A percentile compares a stretch with the other conserved stretches of the same genome.
These are phyloP conservation scores for Pomacea maculata DNA, from an alignment of 1,140 invertebrate genomes.

Conservation along the genomic window DNA sequence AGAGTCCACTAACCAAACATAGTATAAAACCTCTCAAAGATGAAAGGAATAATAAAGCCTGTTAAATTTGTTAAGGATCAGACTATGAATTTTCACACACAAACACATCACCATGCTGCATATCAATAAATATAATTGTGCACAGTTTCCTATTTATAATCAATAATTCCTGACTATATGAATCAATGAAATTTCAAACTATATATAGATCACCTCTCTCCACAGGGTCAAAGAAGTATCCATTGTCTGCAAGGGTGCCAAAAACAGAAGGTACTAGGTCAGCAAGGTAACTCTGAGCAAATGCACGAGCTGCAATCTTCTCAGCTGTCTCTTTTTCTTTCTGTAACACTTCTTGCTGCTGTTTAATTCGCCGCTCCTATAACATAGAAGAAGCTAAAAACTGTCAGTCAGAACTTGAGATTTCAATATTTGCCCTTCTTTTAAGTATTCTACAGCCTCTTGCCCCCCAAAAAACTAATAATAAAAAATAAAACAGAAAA, in stretches of 20 bases:
- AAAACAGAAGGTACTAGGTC: slow-evolving; percentile 85
- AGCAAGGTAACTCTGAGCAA: slow-evolving; percentile 84
- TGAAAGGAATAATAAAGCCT: no score
- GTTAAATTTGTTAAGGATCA: no score
- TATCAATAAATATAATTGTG: no score
- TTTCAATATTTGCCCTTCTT: background rate
- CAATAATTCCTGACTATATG: background rate
- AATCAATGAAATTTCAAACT: background rate
- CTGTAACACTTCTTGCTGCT: slow-evolving; percentile 70
- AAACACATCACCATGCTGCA: no score
- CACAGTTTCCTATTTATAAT: no score
- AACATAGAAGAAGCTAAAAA: slow-evolving; percentile 74
- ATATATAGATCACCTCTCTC: slow-evolving; percentile 70
- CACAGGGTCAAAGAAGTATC: slow-evolving; percentile 78
- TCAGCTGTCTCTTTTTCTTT: slow-evolving; percentile 78
- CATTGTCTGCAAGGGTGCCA: slow-evolving; percentile 79
- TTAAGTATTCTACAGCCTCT: background rate
- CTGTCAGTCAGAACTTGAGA: background rate
- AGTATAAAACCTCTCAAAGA: no score
- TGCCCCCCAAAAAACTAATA: background rate
- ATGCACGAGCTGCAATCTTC: slow-evolving; percentile 80
- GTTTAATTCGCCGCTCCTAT: slow-evolving; percentile 64
- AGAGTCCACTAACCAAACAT: no score
- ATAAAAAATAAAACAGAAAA: background rate
- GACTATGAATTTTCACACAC: no score